Percentiles rank a stretch among this genome's conserved stretches.
These are phyloP conservation scores for Copidosoma floridanum DNA, from an alignment of 1,140 invertebrate genomes.

Conservation along the genomic window DNA sequence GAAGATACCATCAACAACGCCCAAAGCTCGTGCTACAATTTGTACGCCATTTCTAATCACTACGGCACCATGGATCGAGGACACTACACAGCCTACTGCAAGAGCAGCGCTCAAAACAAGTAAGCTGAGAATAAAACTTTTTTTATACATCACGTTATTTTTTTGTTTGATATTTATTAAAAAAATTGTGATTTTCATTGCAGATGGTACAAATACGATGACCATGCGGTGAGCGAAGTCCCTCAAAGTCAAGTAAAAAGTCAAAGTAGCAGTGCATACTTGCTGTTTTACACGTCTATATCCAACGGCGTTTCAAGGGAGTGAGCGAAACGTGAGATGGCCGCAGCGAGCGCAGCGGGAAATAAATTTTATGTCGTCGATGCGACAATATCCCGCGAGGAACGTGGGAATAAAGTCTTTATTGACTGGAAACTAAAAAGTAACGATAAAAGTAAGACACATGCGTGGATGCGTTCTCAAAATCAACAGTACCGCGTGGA, in stretches of 20 bases:
- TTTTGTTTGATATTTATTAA: no score
- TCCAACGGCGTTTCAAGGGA: no score
- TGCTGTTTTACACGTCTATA: conserved; percentile 72
- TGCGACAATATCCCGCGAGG: no score
- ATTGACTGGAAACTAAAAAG: no score
- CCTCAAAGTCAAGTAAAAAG: conserved; percentile 67
- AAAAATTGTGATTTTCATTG: conserved; percentile 26
- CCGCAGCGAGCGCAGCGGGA: no score
- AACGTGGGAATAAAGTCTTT: no score
- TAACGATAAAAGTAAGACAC: no score
- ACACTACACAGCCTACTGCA: conserved; percentile 82
- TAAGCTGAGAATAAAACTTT: conserved; percentile 35
- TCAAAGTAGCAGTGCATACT: conserved; percentile 68
- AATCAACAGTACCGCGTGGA: no score
- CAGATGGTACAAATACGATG: conserved; percentile 90
- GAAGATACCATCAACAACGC: conserved; percentile 40
- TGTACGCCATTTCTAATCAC: conserved; percentile 88
- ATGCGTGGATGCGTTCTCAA: no score
- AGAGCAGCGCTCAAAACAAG: conserved; percentile 58
- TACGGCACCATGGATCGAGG: conserved; percentile 88
- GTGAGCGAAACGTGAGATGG: no score
- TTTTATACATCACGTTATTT: conserved; percentile 9
- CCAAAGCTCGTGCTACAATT: conserved; percentile 60
- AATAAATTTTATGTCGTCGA: no score
- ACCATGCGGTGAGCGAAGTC: conserved; percentile 77